These are phyloP conservation scores for Holothuria glaberrima DNA, from an alignment of 35 echinoderm and acorn worm genomes.

Conservation along the genomic window DNA sequence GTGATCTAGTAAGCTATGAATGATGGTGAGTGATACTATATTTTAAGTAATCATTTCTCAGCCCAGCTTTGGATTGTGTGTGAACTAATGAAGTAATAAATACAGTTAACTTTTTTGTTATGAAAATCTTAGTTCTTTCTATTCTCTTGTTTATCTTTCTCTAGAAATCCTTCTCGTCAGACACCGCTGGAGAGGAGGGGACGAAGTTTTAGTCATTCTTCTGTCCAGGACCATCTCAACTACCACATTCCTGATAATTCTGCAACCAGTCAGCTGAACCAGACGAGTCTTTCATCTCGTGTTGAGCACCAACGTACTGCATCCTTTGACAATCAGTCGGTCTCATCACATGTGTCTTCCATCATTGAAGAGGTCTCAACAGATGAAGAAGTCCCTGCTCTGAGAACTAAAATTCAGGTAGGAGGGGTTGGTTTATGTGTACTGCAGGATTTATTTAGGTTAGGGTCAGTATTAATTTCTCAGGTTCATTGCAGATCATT, in stretches of 20 bases:
- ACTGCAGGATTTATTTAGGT: too few species aligned
- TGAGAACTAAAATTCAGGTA: constrained; percentile 49
- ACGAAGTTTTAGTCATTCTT: constrained; percentile 55
- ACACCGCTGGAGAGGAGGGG: constrained; percentile 21
- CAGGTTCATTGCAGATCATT: not conserved
- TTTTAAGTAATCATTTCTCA: too few species aligned
- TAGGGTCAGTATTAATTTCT: too few species aligned
- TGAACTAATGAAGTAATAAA: too few species aligned
- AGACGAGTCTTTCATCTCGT: constrained; percentile 47
- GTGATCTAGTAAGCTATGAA: too few species aligned
- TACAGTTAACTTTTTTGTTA: too few species aligned
- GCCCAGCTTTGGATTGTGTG: too few species aligned
- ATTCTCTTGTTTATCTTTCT: not conserved
- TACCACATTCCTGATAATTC: not conserved
- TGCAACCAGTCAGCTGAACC: constrained; percentile 20
- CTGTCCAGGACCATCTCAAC: constrained; percentile 9
- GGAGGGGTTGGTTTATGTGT: not conserved
- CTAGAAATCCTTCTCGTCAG: constrained; percentile 34
- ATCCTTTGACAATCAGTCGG: constrained; percentile 15
- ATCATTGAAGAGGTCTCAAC: constrained; percentile 53
- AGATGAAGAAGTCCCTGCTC: constrained; percentile 31
- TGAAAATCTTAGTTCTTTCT: not conserved
- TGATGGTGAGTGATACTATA: too few species aligned
- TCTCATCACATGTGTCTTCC: constrained; percentile 52
- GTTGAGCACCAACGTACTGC: constrained; percentile 16